These are phyloP conservation scores for Carcina quercana DNA, from an alignment of 2,888 invertebrate species.

Conservation along the genomic window DNA sequence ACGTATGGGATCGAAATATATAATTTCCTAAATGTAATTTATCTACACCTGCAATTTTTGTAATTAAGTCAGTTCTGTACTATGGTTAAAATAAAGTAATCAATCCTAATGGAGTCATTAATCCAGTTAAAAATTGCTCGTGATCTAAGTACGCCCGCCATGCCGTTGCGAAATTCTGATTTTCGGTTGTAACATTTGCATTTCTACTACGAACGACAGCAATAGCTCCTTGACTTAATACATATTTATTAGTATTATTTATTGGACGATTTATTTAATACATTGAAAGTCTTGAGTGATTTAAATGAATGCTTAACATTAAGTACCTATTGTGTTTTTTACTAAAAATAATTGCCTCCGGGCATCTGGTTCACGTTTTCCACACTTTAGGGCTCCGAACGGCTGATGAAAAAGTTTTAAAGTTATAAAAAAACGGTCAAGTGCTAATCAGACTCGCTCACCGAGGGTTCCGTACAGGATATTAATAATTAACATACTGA, in stretches of 20 bases:
- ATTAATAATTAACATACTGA: too few relatives aligned
- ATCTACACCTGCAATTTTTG: too few relatives aligned
- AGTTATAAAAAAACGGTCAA: too few relatives aligned
- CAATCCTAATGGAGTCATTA: conserved; percentile 10
- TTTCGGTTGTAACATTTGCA: conserved; percentile 45
- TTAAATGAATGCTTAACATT: conserved; percentile 48
- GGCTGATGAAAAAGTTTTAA: too few relatives aligned
- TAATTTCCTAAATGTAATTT: too few relatives aligned
- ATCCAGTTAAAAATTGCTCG: conserved; percentile 11
- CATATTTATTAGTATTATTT: conserved; percentile 64
- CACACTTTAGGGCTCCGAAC: too few relatives aligned
- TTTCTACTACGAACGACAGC: conserved; percentile 53
- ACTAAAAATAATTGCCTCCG: conserved; percentile 40
- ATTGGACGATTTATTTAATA: conserved; percentile 50
- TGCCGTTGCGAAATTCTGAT: conserved; percentile 37
- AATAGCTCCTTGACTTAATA: conserved; percentile 41
- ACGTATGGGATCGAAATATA: too few relatives aligned
- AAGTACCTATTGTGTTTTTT: conserved; percentile 49
- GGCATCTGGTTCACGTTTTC: conserved; percentile 43
- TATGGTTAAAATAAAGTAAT: conserved; percentile 7
- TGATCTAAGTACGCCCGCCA: conserved; percentile 17
- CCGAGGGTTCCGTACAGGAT: too few relatives aligned
- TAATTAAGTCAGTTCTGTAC: too few relatives aligned
- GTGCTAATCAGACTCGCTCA: too few relatives aligned
- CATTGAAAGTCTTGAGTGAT: conserved; percentile 48